Percentiles rank a stretch among this genome's conserved stretches.
These are phyloP conservation scores for Moxostoma hubbsi DNA, from an alignment of 2,797 vertebrate species.

Conservation along the genomic window DNA sequence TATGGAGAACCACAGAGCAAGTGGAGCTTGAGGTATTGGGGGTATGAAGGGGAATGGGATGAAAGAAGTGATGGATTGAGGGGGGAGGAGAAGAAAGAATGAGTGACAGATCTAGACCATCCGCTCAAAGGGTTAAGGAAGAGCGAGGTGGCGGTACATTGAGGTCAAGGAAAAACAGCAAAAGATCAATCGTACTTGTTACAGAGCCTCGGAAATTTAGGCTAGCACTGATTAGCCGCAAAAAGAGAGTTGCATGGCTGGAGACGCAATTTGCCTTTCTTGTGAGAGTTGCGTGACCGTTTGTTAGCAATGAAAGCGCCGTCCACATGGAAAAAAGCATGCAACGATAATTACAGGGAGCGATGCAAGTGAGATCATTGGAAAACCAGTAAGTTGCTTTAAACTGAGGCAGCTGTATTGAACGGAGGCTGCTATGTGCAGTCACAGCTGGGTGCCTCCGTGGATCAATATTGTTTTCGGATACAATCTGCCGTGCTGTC, in stretches of 20 bases:
- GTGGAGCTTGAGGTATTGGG: background rate
- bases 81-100: slow-evolving; percentile 17
- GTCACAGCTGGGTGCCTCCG: background rate
- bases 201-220: slow-evolving; percentile 9
- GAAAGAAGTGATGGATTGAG: background rate
- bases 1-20: slow-evolving; percentile 16
- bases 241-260: background rate
- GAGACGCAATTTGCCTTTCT: slow-evolving; percentile 16
- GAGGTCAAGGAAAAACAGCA: slow-evolving; percentile 43
- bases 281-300: slow-evolving; percentile 11
- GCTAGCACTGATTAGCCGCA: slow-evolving; percentile 3
- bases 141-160: slow-evolving; percentile 18
- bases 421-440: background rate
- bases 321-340: slow-evolving; percentile 25
- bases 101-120: slow-evolving; percentile 54
- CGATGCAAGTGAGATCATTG: background rate
- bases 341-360: slow-evolving; percentile 28
- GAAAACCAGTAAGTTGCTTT: slow-evolving; percentile 2
- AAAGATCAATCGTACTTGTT: slow-evolving; percentile 29
- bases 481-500: too few relatives aligned
- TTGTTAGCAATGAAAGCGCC: background rate
- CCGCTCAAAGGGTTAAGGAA: slow-evolving; percentile 21
- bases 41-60: slow-evolving; percentile 16
- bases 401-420: background rate
- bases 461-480: slow-evolving; percentile 6